Conservation (phyloP, 1,140 invertebrate genomes). For the Zelostemma sp. region DNA sequence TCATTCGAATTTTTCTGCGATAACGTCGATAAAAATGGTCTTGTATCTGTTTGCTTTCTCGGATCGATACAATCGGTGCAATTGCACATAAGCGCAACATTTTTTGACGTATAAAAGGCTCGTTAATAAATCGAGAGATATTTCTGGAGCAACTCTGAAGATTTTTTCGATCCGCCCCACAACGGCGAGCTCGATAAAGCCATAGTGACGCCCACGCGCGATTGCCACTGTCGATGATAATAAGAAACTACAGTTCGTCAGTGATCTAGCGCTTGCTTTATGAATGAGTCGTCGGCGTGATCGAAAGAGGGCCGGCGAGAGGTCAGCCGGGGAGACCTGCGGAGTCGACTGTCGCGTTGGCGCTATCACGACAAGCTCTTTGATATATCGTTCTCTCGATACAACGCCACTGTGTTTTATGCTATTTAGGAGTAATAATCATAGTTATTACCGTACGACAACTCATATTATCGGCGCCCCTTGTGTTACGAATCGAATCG, state of each 20-base stretch:
- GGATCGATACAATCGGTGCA: too few species aligned
- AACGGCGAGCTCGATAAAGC: constrained; percentile 36
- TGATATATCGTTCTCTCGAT: constrained; percentile 22
- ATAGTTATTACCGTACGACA: constrained; percentile 30
- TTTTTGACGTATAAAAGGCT: too few species aligned
- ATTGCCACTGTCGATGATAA: constrained; percentile 33
- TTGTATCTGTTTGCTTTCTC: too few species aligned
- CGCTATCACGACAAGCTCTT: constrained; percentile 25
- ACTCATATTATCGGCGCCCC: constrained; percentile 22
- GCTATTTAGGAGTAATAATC: constrained; percentile 29
- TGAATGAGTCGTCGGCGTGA: constrained; percentile 34
- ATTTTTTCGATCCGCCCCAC: constrained; percentile 27
- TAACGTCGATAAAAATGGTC: too few species aligned
- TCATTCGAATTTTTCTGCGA: too few species aligned
- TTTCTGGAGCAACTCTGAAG: constrained; percentile 28
- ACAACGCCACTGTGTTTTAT: constrained; percentile 5
- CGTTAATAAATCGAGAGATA: constrained; percentile 25
- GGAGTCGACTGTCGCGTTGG: constrained; percentile 14
- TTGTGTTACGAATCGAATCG: constrained; percentile 19
- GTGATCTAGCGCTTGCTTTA: constrained; percentile 32
- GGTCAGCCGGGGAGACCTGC: not conserved
- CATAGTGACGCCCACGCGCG: constrained; percentile 25
- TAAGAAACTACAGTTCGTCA: constrained; percentile 37
- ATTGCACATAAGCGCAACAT: too few species aligned
- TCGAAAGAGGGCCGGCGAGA: constrained; percentile 2